phyloP scores from a whole-genome alignment of 2,888 invertebrate species.

The Phortica magna region DNA sequence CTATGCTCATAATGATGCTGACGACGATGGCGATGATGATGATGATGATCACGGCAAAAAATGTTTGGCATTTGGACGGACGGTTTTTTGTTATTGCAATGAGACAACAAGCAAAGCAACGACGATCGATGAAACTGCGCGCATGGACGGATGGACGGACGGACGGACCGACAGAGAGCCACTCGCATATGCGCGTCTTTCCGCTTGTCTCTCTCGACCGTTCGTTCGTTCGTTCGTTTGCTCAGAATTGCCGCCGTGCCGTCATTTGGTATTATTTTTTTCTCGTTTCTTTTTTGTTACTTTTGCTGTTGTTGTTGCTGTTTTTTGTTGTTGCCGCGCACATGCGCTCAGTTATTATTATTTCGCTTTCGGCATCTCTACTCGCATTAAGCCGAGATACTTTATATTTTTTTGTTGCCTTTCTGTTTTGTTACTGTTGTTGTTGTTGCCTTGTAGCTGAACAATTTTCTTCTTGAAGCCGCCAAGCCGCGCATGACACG shows the following conservation, averaged over 20 bases:
- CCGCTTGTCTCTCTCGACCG: neutral
- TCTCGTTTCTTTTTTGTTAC: neutral
- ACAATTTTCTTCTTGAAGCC: conserved; percentile 3
- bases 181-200: neutral
- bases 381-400: conserved; percentile 32
- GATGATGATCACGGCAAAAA: conserved; percentile 39
- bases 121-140: conserved; percentile 21
- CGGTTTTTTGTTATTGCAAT: no score
- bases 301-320: neutral
- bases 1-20: neutral
- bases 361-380: conserved; percentile 42
- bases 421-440: conserved; percentile 40
- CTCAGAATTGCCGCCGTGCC: neutral
- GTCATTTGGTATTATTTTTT: neutral
- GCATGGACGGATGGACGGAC: neutral
- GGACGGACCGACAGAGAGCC: neutral
- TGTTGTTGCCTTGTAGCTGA: neutral
- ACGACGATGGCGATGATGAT: conserved; percentile 5
- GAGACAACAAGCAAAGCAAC: no score
- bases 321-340: conserved; percentile 29
- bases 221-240: conserved; percentile 22
- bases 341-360: conserved; percentile 47
- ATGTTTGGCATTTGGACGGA: conserved; percentile 64
- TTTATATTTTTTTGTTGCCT: conserved; percentile 26
- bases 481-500: neutral